Evolutionary conservation across 2,888 invertebrate species (phyloP), one percentile per base, ranked within the genome.

Genomic region (Listrodromus nycthemerus): DNA sequence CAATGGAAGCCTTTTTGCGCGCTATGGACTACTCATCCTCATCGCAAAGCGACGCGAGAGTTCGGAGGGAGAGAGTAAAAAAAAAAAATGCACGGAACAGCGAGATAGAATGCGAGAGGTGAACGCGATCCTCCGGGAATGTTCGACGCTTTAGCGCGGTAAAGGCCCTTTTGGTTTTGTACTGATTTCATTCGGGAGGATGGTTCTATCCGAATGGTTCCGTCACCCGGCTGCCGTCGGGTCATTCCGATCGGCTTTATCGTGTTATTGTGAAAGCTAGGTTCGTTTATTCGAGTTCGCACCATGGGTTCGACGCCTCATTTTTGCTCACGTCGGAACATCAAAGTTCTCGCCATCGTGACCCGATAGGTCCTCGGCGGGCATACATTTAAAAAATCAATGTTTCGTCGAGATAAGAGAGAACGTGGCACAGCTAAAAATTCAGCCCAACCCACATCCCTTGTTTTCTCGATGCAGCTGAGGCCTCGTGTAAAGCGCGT

Each of bases 1-100:
- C 90, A 90, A 91, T 90, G 88, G 89, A 89, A 90, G 89, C 89
- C 89, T 89, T 89, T 91, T 90, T 88, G 87, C 86, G 89, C 76
- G 81, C 80, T 70, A 75, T 84, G 76, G 80, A 80, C 78, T 75
- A 67, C 84, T 81, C 84, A 70, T 81, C 70, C 74, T 65, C 70
- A 75, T 81, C 41, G 77, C 41, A 65, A 78, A 78, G 81, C 70
- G 61, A 78, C 73, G 55, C 65, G 74, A 66, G 52, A 63, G 78
- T 45, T 45, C 13, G 45, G 81, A 41, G 66, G 61, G 74, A 58
- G 45, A 75, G 71, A 66, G 78, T 37, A 19, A 10, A 19, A 58
- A 71, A 70, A 63, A 75, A 13, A 50, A 52, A 30, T 33, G 65
- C 63, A 66, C 27, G 77, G 70, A 52, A 10, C 50, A 50, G 70